Evolutionary conservation across 1,140 invertebrate genomes (phyloP).

Genomic region (Scaptomyza hsui): DNA sequence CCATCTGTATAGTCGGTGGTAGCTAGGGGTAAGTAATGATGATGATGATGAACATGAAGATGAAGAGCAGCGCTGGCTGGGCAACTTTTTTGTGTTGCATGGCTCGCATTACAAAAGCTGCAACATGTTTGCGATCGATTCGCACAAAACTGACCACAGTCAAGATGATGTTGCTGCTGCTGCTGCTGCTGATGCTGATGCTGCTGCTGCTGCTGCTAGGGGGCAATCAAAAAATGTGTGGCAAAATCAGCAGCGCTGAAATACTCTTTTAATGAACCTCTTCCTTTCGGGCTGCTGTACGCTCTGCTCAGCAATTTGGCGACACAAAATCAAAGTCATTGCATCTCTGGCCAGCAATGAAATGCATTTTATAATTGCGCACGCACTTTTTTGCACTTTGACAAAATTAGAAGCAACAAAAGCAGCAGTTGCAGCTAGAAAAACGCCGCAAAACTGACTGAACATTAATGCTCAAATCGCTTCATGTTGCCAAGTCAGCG

Average conservation of each 20-base stretch:
- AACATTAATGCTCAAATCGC: conserved; percentile 82
- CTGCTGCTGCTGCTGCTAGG: conserved; percentile 9
- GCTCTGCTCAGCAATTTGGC: conserved; percentile 64
- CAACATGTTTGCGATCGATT: conserved; percentile 67
- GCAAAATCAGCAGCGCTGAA: conserved; percentile 73
- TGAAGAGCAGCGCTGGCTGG: conserved; percentile 34
- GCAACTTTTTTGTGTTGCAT: conserved; percentile 51
- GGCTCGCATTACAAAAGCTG: conserved; percentile 38
- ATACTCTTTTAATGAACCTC: conserved; percentile 81
- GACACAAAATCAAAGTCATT: conserved; percentile 80
- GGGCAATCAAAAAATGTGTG: conserved; percentile 80
- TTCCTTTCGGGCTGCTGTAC: conserved; percentile 56
- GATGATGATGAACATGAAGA: conserved; percentile 34
- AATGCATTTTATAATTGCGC: conserved; percentile 78
- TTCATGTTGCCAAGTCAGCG: conserved; percentile 79
- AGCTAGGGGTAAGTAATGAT: conserved; percentile 65
- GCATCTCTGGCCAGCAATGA: conserved; percentile 54
- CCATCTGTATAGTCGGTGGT: conserved; percentile 9
- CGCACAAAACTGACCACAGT: conserved; percentile 50
- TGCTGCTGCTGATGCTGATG: background rate
- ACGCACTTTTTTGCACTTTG: conserved; percentile 78
- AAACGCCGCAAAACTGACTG: conserved; percentile 51
- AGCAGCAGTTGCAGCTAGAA: conserved; percentile 18
- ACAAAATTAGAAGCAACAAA: conserved; percentile 65
- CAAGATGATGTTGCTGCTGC: conserved; percentile 39